phyloP scores from a whole-genome alignment of 1,140 invertebrate species.

The Sipha flava region DNA sequence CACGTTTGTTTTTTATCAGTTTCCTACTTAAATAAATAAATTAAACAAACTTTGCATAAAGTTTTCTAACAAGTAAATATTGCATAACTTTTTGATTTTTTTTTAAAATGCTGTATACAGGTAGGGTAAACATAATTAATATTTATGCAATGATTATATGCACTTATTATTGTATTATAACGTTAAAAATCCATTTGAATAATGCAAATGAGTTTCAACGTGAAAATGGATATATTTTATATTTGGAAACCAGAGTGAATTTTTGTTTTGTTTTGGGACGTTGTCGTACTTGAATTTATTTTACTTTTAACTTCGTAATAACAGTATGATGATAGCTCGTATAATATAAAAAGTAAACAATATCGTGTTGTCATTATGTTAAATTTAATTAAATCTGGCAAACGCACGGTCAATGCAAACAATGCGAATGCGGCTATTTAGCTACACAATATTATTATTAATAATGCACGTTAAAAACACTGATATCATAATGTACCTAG shows the following conservation, averaged over 20 bases:
- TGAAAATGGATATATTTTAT: not conserved
- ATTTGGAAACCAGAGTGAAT: not conserved
- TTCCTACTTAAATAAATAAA: no score
- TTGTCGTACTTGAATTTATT: slow-evolving; percentile 3
- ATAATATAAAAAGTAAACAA: slow-evolving; percentile 6
- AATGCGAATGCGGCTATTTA: not conserved
- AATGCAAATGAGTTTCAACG: not conserved
- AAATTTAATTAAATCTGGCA: slow-evolving; percentile 3
- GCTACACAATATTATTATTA: not conserved
- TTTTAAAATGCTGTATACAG: not conserved
- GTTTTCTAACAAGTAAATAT: not conserved
- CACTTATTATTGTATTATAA: not conserved
- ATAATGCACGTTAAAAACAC: no score
- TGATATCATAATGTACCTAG: no score
- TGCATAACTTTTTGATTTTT: not conserved
- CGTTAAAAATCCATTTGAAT: not conserved
- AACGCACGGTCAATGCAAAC: not conserved
- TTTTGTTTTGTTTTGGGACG: not conserved
- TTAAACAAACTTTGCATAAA: no score
- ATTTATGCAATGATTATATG: not conserved
- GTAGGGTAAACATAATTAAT: not conserved
- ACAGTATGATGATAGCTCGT: not conserved
- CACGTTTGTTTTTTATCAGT: no score
- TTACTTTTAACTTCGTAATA: not conserved
- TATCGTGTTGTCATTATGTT: not conserved